Evolutionary conservation across 1,140 invertebrate species (phyloP).

Genomic region (Drosophila mojavensis): DNA sequence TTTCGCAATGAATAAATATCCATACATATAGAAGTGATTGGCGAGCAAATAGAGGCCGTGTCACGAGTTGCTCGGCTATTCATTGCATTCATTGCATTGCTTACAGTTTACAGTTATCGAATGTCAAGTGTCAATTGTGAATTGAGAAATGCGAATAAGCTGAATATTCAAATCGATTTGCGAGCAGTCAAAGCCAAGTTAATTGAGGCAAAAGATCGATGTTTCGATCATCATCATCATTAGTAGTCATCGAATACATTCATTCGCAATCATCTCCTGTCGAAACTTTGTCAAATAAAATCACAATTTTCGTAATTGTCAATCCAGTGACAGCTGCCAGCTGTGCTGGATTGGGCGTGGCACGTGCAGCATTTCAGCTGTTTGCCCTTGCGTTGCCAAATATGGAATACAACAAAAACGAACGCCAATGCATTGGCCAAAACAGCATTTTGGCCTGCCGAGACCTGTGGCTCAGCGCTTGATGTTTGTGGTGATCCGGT

Average conservation of each 20-base stretch:
- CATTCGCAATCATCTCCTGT: constrained; percentile 18
- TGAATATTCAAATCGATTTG: constrained; percentile 17
- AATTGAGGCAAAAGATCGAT: constrained; percentile 23
- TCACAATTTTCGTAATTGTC: constrained; percentile 62
- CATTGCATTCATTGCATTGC: too few relatives aligned
- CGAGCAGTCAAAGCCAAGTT: constrained; percentile 6
- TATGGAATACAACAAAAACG: constrained; percentile 18
- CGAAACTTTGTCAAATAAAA: constrained; percentile 43
- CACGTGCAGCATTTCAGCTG: constrained; percentile 37
- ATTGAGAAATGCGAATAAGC: not conserved
- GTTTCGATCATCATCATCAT: constrained; percentile 15
- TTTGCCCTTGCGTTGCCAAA: constrained; percentile 28
- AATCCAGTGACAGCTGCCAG: constrained; percentile 30
- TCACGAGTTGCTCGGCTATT: not conserved
- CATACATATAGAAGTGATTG: not conserved
- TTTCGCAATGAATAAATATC: not conserved
- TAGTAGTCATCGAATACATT: constrained; percentile 30
- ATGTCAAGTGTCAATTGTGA: constrained; percentile 2
- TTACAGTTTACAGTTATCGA: not conserved
- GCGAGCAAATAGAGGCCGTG: not conserved
- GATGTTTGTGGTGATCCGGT: too few relatives aligned
- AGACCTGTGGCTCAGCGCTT: not conserved
- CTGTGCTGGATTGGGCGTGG: not conserved
- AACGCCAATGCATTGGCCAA: not conserved
- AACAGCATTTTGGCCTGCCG: not conserved